Evolutionary conservation across 2,888 invertebrate species (phyloP).

Genomic region (Microctonus hyperodae): DNA sequence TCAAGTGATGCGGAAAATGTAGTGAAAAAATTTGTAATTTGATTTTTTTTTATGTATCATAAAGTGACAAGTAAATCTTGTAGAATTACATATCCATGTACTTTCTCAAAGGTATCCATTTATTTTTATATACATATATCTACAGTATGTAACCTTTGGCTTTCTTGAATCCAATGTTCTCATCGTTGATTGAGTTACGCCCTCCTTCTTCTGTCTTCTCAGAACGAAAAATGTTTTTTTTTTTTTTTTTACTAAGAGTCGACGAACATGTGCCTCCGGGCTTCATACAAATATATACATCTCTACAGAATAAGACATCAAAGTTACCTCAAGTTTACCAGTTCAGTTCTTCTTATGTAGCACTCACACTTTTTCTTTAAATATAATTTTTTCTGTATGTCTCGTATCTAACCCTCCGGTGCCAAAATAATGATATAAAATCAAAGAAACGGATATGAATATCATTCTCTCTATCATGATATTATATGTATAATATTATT

Average conservation of each 20-base stretch:
- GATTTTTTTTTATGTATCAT: background rate
- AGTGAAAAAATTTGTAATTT: too few species aligned
- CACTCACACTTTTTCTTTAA: conserved; percentile 37
- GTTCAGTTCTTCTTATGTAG: conserved; percentile 44
- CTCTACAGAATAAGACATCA: conserved; percentile 53
- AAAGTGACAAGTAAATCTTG: conserved; percentile 52
- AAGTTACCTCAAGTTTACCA: conserved; percentile 44
- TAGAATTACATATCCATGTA: conserved; percentile 49
- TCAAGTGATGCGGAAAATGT: too few species aligned
- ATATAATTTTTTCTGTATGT: conserved; percentile 17
- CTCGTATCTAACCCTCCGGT: conserved; percentile 16
- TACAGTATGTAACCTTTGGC: conserved; percentile 44
- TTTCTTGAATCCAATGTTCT: conserved; percentile 47
- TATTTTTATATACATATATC: conserved; percentile 38
- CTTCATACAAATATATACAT: conserved; percentile 38
- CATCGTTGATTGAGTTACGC: conserved; percentile 58
- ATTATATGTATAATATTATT: background rate
- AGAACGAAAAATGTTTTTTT: conserved; percentile 55
- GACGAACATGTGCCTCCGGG: conserved; percentile 50
- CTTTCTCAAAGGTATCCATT: conserved; percentile 35
- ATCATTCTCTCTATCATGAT: background rate
- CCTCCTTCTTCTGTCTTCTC: conserved; percentile 42
- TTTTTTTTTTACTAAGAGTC: conserved; percentile 56
- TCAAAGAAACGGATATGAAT: conserved; percentile 26
- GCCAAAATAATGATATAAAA: conserved; percentile 23